Percentiles rank a stretch among this genome's conserved stretches.
phyloP scores from a whole-genome alignment of 1,140 invertebrate species.

The Zaprionus vittiger region DNA sequence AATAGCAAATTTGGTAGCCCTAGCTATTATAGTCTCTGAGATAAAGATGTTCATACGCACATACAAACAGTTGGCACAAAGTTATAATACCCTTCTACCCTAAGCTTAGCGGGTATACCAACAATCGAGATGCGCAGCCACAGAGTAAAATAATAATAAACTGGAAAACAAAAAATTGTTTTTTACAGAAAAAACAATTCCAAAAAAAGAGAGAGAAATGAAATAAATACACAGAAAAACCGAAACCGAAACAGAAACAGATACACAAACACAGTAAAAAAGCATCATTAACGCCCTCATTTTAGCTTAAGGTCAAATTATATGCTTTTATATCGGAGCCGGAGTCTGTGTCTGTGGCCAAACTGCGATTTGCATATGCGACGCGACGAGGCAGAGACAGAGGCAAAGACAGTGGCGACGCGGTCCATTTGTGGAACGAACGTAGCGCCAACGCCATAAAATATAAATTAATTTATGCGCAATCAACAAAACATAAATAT shows the following conservation, averaged over 20 bases:
- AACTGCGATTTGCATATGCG: conserved; percentile 65
- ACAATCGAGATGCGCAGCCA: conserved; percentile 23
- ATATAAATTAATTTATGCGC: conserved; percentile 83
- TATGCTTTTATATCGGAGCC: conserved; percentile 74
- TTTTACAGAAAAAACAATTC: conserved; percentile 41
- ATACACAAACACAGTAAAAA: conserved; percentile 42
- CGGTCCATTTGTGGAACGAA: conserved; percentile 80
- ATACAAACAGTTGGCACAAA: too few relatives aligned
- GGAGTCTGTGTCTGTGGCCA: conserved; percentile 18
- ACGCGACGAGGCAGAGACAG: conserved; percentile 17
- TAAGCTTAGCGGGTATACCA: not conserved
- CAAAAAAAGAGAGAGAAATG: conserved; percentile 16
- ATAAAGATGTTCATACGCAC: too few relatives aligned
- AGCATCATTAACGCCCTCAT: conserved; percentile 82
- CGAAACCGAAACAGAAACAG: conserved; percentile 44
- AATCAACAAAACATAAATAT: conserved; percentile 83
- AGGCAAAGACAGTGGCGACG: conserved; percentile 22
- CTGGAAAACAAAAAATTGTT: conserved; percentile 41
- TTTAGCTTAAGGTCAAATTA: conserved; percentile 81
- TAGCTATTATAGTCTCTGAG: too few relatives aligned
- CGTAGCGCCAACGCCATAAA: conserved; percentile 80
- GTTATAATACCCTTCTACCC: too few relatives aligned
- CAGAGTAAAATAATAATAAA: conserved; percentile 50
- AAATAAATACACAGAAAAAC: conserved; percentile 47
- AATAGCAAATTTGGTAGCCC: too few relatives aligned